These are phyloP conservation scores for Acronicta aceris DNA, from an alignment of 2,888 invertebrate species.

Conservation along the genomic window DNA sequence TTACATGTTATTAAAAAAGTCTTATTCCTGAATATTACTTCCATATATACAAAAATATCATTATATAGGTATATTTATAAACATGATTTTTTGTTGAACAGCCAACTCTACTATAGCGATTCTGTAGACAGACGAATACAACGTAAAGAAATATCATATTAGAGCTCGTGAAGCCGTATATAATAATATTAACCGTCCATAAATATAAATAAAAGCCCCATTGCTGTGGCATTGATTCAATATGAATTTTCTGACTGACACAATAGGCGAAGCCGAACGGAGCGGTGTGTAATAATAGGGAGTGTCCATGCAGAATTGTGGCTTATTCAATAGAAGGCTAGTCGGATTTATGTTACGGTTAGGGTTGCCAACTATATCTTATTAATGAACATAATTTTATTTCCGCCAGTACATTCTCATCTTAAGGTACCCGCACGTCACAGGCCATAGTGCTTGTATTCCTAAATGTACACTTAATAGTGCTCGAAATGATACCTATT, in stretches of 20 bases:
- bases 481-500: too few species aligned
- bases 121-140: too few species aligned
- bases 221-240: slow-evolving; percentile 48
- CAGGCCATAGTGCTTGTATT: too few species aligned
- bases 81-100: too few species aligned
- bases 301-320: slow-evolving; percentile 62
- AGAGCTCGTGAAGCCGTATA: background rate
- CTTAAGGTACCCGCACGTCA: too few species aligned
- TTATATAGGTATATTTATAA: too few species aligned
- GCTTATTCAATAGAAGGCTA: slow-evolving; percentile 55
- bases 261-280: slow-evolving; percentile 57
- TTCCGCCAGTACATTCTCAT: background rate
- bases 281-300: slow-evolving; percentile 64
- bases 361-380: background rate
- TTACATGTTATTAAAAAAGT: too few species aligned
- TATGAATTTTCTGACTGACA: slow-evolving; percentile 63
- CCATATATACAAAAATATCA: too few species aligned
- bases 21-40: too few species aligned
- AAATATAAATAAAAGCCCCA: slow-evolving; percentile 26
- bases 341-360: slow-evolving; percentile 54
- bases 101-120: too few species aligned
- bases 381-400: background rate
- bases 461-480: too few species aligned
- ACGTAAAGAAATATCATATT: too few species aligned
- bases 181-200: slow-evolving; percentile 17